Base-by-base conservation (phyloP, 2,113 vertebrate species). In the Todiramphus saurophagus region DNA sequence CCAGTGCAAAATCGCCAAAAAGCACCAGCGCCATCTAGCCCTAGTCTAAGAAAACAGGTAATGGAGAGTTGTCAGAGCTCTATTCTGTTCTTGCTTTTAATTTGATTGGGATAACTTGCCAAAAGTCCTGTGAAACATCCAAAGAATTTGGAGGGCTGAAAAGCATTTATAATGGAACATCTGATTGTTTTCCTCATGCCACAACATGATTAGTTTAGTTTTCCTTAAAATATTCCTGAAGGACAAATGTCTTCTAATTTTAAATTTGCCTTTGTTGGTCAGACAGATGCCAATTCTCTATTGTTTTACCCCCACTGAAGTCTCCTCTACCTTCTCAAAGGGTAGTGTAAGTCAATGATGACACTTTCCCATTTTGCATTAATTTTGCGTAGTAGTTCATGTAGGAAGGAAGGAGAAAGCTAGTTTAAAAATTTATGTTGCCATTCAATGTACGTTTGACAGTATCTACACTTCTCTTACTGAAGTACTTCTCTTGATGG, bases 11-110 rank as follows among this genome's bases (percentile, higher is more conserved):
- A 97, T 55, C 83, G 96, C 28, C 83, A 95, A 67, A 96, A 95
- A 74, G 16, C 98, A 70, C 85, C 98, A 44, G 98, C 98, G 58
- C 97, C 91, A 92, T 92, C 96, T 96, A 98, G 98, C 83, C 98
- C 98, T 5, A 90, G 94, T 14, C 63, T 98, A 95, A 97, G 98
- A 94, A 99, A 98, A 85, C 98, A 98, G 98, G 98, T 99, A 97
- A 98, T 5, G 7, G 19, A 39, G 33, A 41, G 4, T 13, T 59
- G 50, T 30, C 50, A 55, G 16, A 73, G 17, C 21, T 89, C 16
- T n/a, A 0, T 21, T 88, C 48, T 51, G 5, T 25, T 58, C 18
- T 80, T 39, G 13, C 10, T 55, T 92, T 78, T 75, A 5, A 19
- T 50, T 83, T 74, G 7, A 2, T 51, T 44, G 21, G 53, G 8